Evolutionary conservation across 2,888 invertebrate species (phyloP), one percentile per base, ranked within the genome.

Genomic region (Epistrophella euchroma): DNA sequence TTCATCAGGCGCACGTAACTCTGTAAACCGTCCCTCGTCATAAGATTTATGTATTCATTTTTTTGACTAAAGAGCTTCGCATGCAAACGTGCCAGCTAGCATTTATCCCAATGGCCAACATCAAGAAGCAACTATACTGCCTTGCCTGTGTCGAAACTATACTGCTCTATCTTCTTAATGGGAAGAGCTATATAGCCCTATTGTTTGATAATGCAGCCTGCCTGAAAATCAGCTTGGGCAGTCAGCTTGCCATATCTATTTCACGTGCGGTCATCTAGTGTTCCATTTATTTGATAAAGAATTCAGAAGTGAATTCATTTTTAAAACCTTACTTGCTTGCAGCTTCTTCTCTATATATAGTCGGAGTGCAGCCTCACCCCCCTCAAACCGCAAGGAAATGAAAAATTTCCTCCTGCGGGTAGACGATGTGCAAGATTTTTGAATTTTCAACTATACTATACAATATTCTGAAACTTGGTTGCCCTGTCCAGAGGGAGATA

Each of bases 301-400:
- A 85, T 85, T 85, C 76, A 85, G 68, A 81, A 85, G 76, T 68
- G 85, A 85, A 85, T 85, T 76, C 66, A 81, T 85, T 85, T 85
- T 77, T 68, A 85, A 85, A 73, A 56, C 68, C 58, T 72, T 47
- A 68, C 56, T 71, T 58, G 66, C 75, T 17, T 17, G 13, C 45
- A 15, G 56, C 43, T 35, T 60, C 40, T 40, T 37, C 56, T 56
- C 55, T 74, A 32, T 45, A 32, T 45, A 25, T 17, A 74, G 70
- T 70, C n/a, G 62, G 19, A n/a, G 4, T 19, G n/a, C 32, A 32
- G 2, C 25, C 25, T 4, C 25, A n/a, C n/a, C 76, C 76, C 25
- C 40, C 43, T 19, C 17, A 19, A 72, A 40, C 32, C 19, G 40
- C 64, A 64, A 58, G 80, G 75, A 85, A 72, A 80, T 79, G 71